Evolutionary conservation across 2,888 invertebrate species (phyloP), one percentile per base, ranked within the genome.

Genomic region (Pinctada fucata): DNA sequence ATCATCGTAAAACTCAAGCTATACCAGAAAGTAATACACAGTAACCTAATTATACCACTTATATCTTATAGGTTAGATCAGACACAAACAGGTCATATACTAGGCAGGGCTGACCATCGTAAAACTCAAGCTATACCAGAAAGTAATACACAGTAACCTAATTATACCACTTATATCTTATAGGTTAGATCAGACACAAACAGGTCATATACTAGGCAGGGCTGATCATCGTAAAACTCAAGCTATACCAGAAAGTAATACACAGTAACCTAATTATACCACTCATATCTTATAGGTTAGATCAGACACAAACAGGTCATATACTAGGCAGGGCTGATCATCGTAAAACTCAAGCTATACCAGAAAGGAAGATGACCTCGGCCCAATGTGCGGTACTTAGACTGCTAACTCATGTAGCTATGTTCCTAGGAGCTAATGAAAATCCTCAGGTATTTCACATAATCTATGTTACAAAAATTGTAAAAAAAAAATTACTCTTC

Each of bases 201-300:
- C 83, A 63, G 91, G 90, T 4, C 89, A 90, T 73, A 85, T 88
- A 5, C 83, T 90, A 48, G 89, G 89, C 6, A 68, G 79, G n/a
- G 86, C 89, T 10, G 76, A 80, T 0, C 73, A 72, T n/a, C 76
- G 87, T 73, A 80, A 78, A 47, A 66, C 69, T 50, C 80, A 79
- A 5, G 75, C 85, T 3, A 79, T 75, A 2, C 85, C 86, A 50
- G 88, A 89, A 78, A 84, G 91, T 73, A 67, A 80, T 47, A 31
- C 31, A 31, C 31, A 31, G 31, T 31, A 31, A 31, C 31, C 31
- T 31, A 31, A 31, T 31, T 31, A 31, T 58, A 6, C 58, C 58
- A 58, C 13, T 58, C 13, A 10, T 72, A 10, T 8, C 72, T 71
- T 80, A 50, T 73, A 85, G 83, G 31, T 5, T 31, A 49, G 88